Evolutionary conservation across 2,113 vertebrate species (phyloP).

Genomic region (Petrocephalus zakoni): DNA sequence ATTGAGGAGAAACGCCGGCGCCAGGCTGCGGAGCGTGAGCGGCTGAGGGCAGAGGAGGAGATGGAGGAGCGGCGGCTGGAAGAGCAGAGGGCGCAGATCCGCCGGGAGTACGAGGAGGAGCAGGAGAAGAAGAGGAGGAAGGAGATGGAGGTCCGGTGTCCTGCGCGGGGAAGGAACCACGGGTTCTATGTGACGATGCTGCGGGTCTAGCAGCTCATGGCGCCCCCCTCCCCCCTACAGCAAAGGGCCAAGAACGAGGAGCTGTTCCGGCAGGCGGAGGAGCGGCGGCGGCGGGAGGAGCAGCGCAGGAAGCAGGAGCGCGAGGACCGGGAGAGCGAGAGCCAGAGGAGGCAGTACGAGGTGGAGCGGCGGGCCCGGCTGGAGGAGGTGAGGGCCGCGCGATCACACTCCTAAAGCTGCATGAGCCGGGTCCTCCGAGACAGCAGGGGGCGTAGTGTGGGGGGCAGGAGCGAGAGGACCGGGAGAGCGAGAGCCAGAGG

Average conservation of each 20-base stretch:
- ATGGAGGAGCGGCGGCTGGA: constrained; percentile 73
- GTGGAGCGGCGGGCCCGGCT: constrained; percentile 42
- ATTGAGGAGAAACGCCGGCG: constrained; percentile 83
- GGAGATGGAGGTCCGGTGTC: constrained; percentile 70
- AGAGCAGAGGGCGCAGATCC: constrained; percentile 74
- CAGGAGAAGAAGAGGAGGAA: constrained; percentile 72
- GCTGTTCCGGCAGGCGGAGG: constrained; percentile 69
- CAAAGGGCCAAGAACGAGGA: constrained; percentile 79
- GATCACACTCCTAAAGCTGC: background rate
- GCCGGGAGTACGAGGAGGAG: constrained; percentile 80
- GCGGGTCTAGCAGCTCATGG: background rate
- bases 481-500: constrained; percentile 41
- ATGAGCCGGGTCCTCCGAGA: background rate
- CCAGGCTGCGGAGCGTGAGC: constrained; percentile 75
- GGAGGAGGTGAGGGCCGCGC: constrained; percentile 40
- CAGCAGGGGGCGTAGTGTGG: no score
- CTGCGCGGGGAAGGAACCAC: no score
- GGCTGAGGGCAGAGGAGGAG: constrained; percentile 70
- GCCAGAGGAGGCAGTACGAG: constrained; percentile 44
- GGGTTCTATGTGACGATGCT: background rate
- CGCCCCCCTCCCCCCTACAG: constrained; percentile 41
- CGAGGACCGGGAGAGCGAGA: constrained; percentile 53
- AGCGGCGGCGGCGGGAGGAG: constrained; percentile 56
- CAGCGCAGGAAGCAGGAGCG: constrained; percentile 51
- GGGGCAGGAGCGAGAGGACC: no score